Evolutionary conservation across 2,113 vertebrate genomes (phyloP).

Genomic region (Psammodynastes pulverulentus): DNA sequence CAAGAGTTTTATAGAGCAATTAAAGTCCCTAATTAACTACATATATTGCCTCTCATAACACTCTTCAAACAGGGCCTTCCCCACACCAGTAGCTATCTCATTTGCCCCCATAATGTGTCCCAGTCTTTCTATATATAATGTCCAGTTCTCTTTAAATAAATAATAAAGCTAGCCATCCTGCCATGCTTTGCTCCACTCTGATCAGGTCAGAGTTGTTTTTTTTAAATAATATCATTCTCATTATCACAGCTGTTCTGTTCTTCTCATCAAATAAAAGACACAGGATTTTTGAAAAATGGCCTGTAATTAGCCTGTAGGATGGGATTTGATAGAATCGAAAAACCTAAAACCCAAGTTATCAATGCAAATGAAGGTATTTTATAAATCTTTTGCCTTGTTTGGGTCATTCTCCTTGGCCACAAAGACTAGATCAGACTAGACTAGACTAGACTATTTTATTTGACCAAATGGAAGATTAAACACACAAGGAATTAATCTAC

Average conservation of each 20-base stretch:
- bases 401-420: not conserved
- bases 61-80: not conserved
- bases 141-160: not conserved
- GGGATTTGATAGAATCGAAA: not conserved
- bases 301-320: not conserved
- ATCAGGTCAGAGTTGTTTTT: not conserved
- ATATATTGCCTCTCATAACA: not conserved
- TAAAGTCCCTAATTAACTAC: not conserved
- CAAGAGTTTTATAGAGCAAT: not conserved
- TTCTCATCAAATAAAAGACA: not conserved
- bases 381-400: not conserved
- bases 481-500: not conserved
- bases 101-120: not conserved
- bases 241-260: not conserved
- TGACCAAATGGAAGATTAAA: not conserved
- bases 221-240: not conserved
- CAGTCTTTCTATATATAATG: not conserved
- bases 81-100: not conserved
- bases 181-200: not conserved
- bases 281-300: not conserved
- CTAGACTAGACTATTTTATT: not conserved
- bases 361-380: not conserved
- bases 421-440: not conserved
- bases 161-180: not conserved
- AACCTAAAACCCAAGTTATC: conserved; percentile 3